Evolutionary conservation across 2,113 vertebrate species (phyloP).

Genomic region (Zingel zingel): DNA sequence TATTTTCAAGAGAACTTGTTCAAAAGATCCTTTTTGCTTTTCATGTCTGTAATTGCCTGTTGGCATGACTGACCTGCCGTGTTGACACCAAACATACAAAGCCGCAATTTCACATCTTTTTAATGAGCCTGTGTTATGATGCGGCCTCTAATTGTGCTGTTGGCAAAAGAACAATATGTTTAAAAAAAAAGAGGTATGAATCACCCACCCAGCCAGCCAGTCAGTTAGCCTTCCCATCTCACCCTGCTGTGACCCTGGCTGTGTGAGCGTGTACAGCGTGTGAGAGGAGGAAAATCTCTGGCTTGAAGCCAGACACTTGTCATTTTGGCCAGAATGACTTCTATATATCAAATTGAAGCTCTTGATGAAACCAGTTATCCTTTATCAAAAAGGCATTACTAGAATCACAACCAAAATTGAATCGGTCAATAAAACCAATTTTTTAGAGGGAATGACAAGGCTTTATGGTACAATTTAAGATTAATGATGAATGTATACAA

Average conservation of each 20-base stretch:
- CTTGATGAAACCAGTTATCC: slow-evolving; percentile 53
- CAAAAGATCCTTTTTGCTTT: slow-evolving; percentile 29
- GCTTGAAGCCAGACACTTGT: slow-evolving; percentile 67
- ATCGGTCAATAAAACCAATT: slow-evolving; percentile 40
- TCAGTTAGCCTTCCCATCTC: slow-evolving; percentile 27
- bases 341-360: slow-evolving; percentile 54
- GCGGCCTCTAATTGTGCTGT: slow-evolving; percentile 48
- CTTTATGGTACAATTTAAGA: slow-evolving; percentile 4
- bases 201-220: slow-evolving; percentile 8
- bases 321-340: slow-evolving; percentile 55
- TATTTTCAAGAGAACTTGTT: slow-evolving; percentile 31
- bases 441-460: slow-evolving; percentile 7
- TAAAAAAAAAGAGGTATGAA: slow-evolving; percentile 26
- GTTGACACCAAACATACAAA: slow-evolving; percentile 53
- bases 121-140: slow-evolving; percentile 67
- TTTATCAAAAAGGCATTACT: slow-evolving; percentile 60
- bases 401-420: slow-evolving; percentile 35
- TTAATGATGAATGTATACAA: background rate
- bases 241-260: slow-evolving; percentile 59
- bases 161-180: slow-evolving; percentile 61
- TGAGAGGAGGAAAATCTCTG: slow-evolving; percentile 34
- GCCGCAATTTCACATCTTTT: slow-evolving; percentile 50
- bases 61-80: slow-evolving; percentile 49
- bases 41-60: slow-evolving; percentile 64
- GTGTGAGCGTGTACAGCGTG: slow-evolving; percentile 23